Evolutionary conservation across 2,888 invertebrate genomes (phyloP).

Genomic region (Mantis religiosa): DNA sequence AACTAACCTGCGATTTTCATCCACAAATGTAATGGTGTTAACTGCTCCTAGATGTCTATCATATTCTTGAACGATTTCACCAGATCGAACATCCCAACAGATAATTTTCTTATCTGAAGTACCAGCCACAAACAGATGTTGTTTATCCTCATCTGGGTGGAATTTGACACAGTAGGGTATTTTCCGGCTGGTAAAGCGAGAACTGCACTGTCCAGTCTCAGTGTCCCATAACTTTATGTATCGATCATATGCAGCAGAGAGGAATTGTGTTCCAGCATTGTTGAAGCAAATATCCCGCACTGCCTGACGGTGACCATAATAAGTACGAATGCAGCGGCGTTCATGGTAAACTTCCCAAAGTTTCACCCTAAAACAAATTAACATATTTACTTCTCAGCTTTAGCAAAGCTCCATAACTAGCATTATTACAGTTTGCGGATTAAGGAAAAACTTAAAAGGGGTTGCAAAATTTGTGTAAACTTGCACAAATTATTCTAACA

Average conservation of each 20-base stretch:
- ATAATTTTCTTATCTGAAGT: constrained; percentile 99
- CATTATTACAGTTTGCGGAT: too few relatives aligned
- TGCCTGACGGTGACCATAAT: constrained; percentile 94
- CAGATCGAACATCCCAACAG: constrained; percentile 94
- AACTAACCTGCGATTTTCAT: constrained; percentile 72
- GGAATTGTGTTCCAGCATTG: constrained; percentile 85
- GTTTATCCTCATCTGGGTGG: constrained; percentile 95
- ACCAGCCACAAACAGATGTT: constrained; percentile 95
- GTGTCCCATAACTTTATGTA: constrained; percentile 99
- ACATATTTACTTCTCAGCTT: too few relatives aligned
- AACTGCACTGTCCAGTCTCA: constrained; percentile 84
- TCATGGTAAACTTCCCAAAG: constrained; percentile 98
- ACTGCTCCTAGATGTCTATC: constrained; percentile 98
- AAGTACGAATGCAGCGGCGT: constrained; percentile 87
- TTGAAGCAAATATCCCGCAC: constrained; percentile 95
- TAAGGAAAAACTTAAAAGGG: too few relatives aligned
- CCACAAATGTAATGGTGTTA: constrained; percentile 98
- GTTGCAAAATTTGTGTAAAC: too few relatives aligned
- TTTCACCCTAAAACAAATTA: not conserved
- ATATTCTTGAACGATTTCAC: constrained; percentile 96
- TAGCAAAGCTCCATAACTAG: too few relatives aligned
- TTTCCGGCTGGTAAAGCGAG: constrained; percentile 90
- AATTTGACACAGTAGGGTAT: constrained; percentile 98
- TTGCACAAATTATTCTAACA: too few relatives aligned
- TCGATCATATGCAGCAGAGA: constrained; percentile 93